A percentile compares a stretch with the other conserved stretches of the same genome.
Conservation (phyloP, 2,113 vertebrate genomes). For the Takifugu flavidus region DNA sequence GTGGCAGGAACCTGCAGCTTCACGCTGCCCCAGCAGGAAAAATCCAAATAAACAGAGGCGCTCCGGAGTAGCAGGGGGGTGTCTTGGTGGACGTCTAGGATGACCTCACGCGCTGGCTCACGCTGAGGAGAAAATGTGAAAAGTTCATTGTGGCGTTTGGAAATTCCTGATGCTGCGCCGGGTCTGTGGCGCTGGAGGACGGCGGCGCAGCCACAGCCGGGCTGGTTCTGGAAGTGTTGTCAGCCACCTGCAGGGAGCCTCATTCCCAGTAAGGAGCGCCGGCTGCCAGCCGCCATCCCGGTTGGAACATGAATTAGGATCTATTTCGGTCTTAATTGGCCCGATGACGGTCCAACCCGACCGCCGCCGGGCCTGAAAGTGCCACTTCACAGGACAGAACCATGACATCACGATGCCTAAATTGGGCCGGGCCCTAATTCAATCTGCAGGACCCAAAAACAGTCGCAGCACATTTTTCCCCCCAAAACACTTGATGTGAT, state of each 20-base stretch:
- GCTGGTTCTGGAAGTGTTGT: constrained; percentile 4
- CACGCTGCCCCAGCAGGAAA: constrained; percentile 54
- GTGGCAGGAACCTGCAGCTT: constrained; percentile 53
- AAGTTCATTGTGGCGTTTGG: constrained; percentile 56
- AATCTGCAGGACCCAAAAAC: constrained; percentile 30
- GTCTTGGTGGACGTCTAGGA: constrained; percentile 52
- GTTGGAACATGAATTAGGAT: constrained; percentile 10
- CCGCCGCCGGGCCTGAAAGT: constrained; percentile 9
- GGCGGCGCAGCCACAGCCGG: constrained; percentile 7
- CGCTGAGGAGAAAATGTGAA: constrained; percentile 74
- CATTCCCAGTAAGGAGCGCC: background rate
- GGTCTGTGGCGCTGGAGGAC: background rate
- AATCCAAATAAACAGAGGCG: constrained; percentile 71
- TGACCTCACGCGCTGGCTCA: constrained; percentile 51
- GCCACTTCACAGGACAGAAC: constrained; percentile 35
- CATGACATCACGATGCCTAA: constrained; percentile 41
- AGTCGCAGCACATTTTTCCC: constrained; percentile 22
- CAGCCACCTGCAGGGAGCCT: constrained; percentile 14
- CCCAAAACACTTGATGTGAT: constrained; percentile 15
- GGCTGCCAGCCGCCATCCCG: background rate
- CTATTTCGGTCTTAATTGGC: constrained; percentile 5
- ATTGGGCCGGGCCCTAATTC: constrained; percentile 33
- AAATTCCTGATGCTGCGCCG: constrained; percentile 24
- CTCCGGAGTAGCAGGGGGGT: constrained; percentile 55
- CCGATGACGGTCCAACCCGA: constrained; percentile 18